A percentile compares a stretch with the other conserved stretches of the same genome.
Conservation (phyloP, 2,888 invertebrate species). For the Zhuqinia jingwanae region DNA sequence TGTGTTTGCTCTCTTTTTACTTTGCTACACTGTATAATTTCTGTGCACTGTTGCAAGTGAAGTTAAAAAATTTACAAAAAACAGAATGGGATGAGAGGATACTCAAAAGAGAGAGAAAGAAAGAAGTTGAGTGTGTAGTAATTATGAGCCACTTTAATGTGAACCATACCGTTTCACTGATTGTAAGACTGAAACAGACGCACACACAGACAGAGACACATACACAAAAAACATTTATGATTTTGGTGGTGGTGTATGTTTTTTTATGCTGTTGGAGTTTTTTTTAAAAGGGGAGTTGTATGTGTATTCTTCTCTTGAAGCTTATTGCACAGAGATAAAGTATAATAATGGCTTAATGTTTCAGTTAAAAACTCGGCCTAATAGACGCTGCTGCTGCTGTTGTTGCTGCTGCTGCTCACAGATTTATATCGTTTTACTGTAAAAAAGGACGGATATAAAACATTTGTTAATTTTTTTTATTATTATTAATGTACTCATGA, state of each 20-base stretch:
- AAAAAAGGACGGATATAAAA: slow-evolving; percentile 62
- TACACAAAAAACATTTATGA: not conserved
- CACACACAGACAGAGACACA: slow-evolving; percentile 4
- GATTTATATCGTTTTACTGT: slow-evolving; percentile 64
- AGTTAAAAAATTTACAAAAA: slow-evolving; percentile 21
- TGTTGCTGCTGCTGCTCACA: slow-evolving; percentile 41
- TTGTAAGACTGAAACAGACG: slow-evolving; percentile 3
- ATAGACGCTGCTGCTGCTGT: slow-evolving; percentile 30
- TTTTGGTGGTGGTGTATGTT: slow-evolving; percentile 26
- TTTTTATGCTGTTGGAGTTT: not conserved
- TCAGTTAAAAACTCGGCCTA: slow-evolving; percentile 54
- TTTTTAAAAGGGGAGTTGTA: slow-evolving; percentile 28
- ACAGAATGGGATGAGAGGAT: slow-evolving; percentile 30
- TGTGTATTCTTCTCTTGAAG: too few relatives aligned
- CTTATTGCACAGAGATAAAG: slow-evolving; percentile 12
- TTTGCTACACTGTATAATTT: slow-evolving; percentile 56
- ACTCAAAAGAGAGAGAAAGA: not conserved
- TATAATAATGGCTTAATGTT: slow-evolving; percentile 62
- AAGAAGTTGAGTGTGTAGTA: slow-evolving; percentile 58
- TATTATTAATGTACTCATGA: slow-evolving; percentile 43
- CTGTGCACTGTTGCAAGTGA: slow-evolving; percentile 30
- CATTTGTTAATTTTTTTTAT: slow-evolving; percentile 57
- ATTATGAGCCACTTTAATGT: slow-evolving; percentile 72
- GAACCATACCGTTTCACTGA: slow-evolving; percentile 68
- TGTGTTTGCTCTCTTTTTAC: slow-evolving; percentile 29